Evolutionary conservation across 1,140 invertebrate species (phyloP), one percentile per base, ranked within the genome.

Genomic region (Armadillidium nasatum): DNA sequence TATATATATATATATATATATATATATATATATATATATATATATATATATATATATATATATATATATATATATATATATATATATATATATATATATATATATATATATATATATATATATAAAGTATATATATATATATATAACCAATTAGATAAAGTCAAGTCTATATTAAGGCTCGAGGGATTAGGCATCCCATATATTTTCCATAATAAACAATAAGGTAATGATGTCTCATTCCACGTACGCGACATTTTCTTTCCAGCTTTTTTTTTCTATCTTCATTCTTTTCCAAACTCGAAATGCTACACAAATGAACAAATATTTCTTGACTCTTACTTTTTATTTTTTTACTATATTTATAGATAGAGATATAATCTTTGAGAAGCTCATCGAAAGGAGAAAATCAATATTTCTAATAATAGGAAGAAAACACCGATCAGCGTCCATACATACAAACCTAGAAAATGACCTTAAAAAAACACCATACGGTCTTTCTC

Each of bases 401-500:
- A 33, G 50, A 60, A n/a, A 60, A 60, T 60, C 50, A 60, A 60
- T 60, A 60, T 7, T 60, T 60, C 50, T 60, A 60, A 60, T 60
- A 60, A 60, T 60, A 60, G 50, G 2, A 60, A 33, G 33, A 33
- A 33, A 33, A 60, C 50, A 15, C 11, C 50, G 50, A 60, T 60
- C 50, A 60, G 50, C 11, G 50, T 60, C 50, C 50, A 60, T 60
- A 60, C 7, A 60, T 60, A 60, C 2, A 60, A 60, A 60, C 50
- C 50, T 60, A 60, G 2, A 7, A 60, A 60, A 60, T 60, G 50
- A 60, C 50, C 50, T 60, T 60, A 60, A 33, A 60, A 60, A 60
- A 60, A 60, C 2, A 60, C 2, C 11, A 19, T 60, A 60, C 11
- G 50, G 50, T 60, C 50, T 60, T 19, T 60, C 50, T 60, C 50